phyloP scores from a whole-genome alignment of 2,888 invertebrate genomes.

The Odontocolon sp. region DNA sequence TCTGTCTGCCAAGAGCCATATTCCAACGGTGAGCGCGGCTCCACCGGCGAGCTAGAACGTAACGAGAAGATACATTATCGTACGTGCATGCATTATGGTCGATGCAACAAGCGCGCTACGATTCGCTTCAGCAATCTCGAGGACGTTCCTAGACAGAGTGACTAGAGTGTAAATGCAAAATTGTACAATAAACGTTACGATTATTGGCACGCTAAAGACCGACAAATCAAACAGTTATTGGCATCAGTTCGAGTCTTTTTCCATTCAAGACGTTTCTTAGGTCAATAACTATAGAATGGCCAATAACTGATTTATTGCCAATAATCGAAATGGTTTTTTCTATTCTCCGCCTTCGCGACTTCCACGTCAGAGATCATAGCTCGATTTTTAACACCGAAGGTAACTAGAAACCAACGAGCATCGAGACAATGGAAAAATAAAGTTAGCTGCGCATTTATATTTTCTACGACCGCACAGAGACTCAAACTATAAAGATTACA shows the following conservation, averaged over 20 bases:
- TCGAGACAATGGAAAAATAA: slow-evolving; percentile 38
- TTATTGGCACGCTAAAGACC: no score
- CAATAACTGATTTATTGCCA: no score
- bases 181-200: no score
- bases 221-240: no score
- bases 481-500: not conserved
- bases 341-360: slow-evolving; percentile 36
- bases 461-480: not conserved
- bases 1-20: slow-evolving; percentile 87
- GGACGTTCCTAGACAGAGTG: slow-evolving; percentile 38
- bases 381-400: slow-evolving; percentile 37
- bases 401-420: slow-evolving; percentile 29
- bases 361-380: slow-evolving; percentile 36
- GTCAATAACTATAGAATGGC: not conserved
- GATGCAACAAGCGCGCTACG: slow-evolving; percentile 33
- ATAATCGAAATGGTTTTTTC: no score
- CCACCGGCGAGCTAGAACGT: slow-evolving; percentile 84
- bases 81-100: slow-evolving; percentile 1
- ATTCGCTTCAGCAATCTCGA: slow-evolving; percentile 53
- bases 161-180: not conserved
- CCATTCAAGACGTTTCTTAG: not conserved
- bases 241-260: no score
- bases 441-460: slow-evolving; percentile 13
- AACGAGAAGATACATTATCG: slow-evolving; percentile 33
- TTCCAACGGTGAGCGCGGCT: slow-evolving; percentile 85